Conservation (phyloP, 2,113 vertebrate genomes). For the Corythoichthys intestinalis region DNA sequence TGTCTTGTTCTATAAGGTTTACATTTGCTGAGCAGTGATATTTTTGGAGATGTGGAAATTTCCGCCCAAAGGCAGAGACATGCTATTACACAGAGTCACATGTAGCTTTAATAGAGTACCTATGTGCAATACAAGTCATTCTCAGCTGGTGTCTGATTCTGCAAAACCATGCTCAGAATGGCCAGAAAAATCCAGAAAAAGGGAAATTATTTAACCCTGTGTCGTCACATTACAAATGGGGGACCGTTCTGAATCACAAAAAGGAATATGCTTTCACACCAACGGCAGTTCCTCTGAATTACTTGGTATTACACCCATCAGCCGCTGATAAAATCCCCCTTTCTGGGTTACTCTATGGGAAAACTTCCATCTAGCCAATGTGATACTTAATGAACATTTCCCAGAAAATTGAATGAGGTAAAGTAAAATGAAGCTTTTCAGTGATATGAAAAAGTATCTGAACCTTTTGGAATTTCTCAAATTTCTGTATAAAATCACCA, state of each 20-base stretch:
- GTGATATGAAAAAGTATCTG: too few species aligned
- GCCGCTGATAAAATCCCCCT: conserved; percentile 17
- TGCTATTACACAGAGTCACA: too few species aligned
- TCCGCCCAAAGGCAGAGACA: too few species aligned
- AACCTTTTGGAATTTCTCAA: too few species aligned
- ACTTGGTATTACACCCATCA: conserved; percentile 21
- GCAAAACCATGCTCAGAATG: conserved; percentile 49
- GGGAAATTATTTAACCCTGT: conserved; percentile 2
- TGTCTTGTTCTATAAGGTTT: too few species aligned
- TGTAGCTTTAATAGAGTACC: conserved; percentile 52
- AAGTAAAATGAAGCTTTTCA: too few species aligned
- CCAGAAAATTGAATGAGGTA: not conserved
- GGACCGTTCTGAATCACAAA: conserved; percentile 14
- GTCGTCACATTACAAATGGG: not conserved
- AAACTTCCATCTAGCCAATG: not conserved
- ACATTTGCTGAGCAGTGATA: too few species aligned
- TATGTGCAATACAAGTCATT: conserved; percentile 43
- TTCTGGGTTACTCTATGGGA: not conserved
- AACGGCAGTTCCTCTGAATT: conserved; percentile 18
- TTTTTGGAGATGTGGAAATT: too few species aligned
- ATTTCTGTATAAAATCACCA: too few species aligned
- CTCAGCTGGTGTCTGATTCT: conserved; percentile 40
- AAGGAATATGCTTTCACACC: not conserved
- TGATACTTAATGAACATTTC: not conserved
- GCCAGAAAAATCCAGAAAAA: conserved; percentile 26